Evolutionary conservation across 2,888 invertebrate species (phyloP).

Genomic region (Bedellia somnulentella): DNA sequence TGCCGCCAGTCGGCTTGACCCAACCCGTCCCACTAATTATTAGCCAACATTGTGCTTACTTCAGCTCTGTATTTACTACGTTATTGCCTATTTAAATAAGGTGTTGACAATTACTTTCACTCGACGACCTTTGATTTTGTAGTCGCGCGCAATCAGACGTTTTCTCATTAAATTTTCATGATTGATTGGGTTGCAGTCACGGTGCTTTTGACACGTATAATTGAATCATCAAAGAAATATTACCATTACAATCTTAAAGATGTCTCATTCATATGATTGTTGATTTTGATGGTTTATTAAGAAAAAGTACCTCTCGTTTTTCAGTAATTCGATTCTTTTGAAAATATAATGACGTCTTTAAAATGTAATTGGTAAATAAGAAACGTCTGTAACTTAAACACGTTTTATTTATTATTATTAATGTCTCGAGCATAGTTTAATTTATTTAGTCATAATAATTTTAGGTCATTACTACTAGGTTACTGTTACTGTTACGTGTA

Average conservation of each 20-base stretch:
- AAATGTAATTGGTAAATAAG: too few relatives aligned
- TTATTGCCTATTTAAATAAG: not conserved
- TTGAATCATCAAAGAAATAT: constrained; percentile 2
- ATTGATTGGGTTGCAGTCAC: constrained; percentile 2
- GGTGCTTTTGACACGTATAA: constrained; percentile 4
- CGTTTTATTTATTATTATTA: too few relatives aligned
- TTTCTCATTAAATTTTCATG: constrained; percentile 5
- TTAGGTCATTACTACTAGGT: too few relatives aligned
- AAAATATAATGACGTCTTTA: too few relatives aligned
- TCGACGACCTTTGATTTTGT: not conserved
- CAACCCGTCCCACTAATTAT: constrained; percentile 10
- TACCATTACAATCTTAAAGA: constrained; percentile 1
- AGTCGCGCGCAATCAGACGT: not conserved
- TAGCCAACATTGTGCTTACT: constrained; percentile 4
- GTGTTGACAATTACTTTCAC: constrained; percentile 1
- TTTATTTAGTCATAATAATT: too few relatives aligned
- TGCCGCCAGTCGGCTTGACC: constrained; percentile 11
- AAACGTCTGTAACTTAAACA: too few relatives aligned
- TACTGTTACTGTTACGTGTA: too few relatives aligned
- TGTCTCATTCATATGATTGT: too few relatives aligned
- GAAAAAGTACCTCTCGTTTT: too few relatives aligned
- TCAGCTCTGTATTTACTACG: constrained; percentile 3
- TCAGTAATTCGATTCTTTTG: too few relatives aligned
- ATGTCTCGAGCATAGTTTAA: too few relatives aligned
- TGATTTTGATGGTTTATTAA: too few relatives aligned